phyloP scores from a whole-genome alignment of 2,888 invertebrate genomes.

The Balanococcus diminutus region DNA sequence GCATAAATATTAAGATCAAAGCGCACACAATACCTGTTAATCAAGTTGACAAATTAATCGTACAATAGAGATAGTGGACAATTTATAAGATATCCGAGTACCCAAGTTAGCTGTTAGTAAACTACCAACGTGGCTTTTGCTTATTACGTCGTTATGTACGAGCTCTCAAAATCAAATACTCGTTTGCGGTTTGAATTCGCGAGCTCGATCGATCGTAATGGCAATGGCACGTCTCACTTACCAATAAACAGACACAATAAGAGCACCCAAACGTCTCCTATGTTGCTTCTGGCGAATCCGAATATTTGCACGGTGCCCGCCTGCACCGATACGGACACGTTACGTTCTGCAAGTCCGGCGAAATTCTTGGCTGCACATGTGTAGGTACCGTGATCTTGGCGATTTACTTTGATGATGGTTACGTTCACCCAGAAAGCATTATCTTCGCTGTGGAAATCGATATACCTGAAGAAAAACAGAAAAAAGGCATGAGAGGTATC shows the following conservation, averaged over 20 bases:
- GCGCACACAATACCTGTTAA: slow-evolving; percentile 50
- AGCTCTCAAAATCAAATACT: no score
- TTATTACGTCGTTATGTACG: no score
- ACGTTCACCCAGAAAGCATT: slow-evolving; percentile 69
- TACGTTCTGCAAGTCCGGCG: slow-evolving; percentile 79
- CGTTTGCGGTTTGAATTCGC: no score
- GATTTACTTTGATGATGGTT: slow-evolving; percentile 70
- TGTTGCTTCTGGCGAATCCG: background rate
- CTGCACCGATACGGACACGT: slow-evolving; percentile 65
- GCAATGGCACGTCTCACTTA: background rate
- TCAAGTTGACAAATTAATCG: background rate
- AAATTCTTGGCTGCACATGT: slow-evolving; percentile 81
- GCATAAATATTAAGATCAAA: slow-evolving; percentile 63
- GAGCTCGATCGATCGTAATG: background rate
- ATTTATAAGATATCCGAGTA: background rate
- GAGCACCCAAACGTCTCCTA: slow-evolving; percentile 48
- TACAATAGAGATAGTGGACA: background rate
- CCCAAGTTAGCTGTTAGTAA: background rate
- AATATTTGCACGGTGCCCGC: background rate
- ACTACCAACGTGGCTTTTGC: no score
- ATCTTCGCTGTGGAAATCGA: slow-evolving; percentile 57
- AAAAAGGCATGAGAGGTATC: background rate
- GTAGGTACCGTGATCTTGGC: slow-evolving; percentile 74
- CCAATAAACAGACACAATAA: slow-evolving; percentile 45
- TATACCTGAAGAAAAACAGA: slow-evolving; percentile 55